Evolutionary conservation across 2,888 invertebrate species (phyloP), one percentile per base, ranked within the genome.

Genomic region (Drosophila longiperda): DNA sequence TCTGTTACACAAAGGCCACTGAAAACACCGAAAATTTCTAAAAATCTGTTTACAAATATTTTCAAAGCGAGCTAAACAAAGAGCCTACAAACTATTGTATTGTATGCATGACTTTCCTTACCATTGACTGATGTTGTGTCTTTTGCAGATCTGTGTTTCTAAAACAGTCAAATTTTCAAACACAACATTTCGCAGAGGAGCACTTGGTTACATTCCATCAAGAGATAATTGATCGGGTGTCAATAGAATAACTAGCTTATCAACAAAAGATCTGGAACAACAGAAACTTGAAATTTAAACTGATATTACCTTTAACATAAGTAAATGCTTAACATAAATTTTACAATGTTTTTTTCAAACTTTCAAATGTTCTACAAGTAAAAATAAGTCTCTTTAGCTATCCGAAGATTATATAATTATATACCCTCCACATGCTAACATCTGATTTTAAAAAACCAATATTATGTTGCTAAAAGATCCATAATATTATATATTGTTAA

Each of bases 1-100:
- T 67, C 75, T 63, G 73, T 26, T 50, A 52, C 7, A 85, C 84
- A 80, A 78, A 78, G 66, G 71, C 68, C 75, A 73, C 60, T 49
- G 45, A 48, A 71, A 78, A 86, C 91, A 86, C 82, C 82, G 83
- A 75, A 78, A 82, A 81, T 85, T 81, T 83, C 82, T 74, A 82
- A 86, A 89, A 81, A 78, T 82, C 78, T 91, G 91, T 91, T 92
- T 91, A 92, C 92, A 91, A 91, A 91, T 90, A 91, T 92, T 90
- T 90, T 78, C 80, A 79, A 86, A 77, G 75, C 74, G 71, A 72
- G 52, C 45, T 54, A 68, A 71, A 67, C 70, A 82, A 77, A 63
- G 66, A 62, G 29, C 62, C 66, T 52, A 68, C 65, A 71, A 55
- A 76, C 76, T 42, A 65, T 67, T 63, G 59, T 48, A 52, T 70